Evolutionary conservation across 2,113 vertebrate genomes (phyloP).

Genomic region (Dipodomys stephensi): DNA sequence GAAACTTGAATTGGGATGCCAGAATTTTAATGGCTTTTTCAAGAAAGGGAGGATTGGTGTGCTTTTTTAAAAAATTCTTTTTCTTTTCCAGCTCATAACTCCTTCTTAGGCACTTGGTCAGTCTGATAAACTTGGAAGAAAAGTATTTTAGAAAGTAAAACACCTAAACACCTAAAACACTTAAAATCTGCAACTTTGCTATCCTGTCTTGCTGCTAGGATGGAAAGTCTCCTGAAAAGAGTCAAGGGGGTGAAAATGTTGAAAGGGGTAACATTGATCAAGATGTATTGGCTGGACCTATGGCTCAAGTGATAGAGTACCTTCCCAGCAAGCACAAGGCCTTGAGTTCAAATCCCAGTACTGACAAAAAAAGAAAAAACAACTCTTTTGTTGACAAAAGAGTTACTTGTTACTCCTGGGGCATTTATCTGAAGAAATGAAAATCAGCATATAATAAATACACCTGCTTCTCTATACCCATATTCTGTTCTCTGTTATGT

Average conservation of each 20-base stretch:
- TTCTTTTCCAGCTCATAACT: slow-evolving; percentile 9
- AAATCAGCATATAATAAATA: background rate
- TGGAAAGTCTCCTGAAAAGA: background rate
- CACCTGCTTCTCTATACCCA: background rate
- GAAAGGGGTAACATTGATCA: too few species aligned
- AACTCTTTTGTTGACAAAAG: too few species aligned
- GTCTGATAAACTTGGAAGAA: slow-evolving; percentile 6
- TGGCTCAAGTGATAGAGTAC: too few species aligned
- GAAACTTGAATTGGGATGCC: slow-evolving; percentile 58
- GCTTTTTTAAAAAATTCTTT: background rate
- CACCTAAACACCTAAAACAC: background rate
- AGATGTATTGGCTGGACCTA: too few species aligned
- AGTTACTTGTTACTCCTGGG: background rate
- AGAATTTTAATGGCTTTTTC: slow-evolving; percentile 58
- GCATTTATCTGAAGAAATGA: background rate
- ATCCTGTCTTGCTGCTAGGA: background rate
- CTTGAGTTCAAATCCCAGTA: too few species aligned
- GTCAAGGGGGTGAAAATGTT: too few species aligned
- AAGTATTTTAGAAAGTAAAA: slow-evolving; percentile 17
- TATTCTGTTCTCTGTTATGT: background rate
- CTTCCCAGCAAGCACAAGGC: too few species aligned
- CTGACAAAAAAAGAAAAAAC: too few species aligned
- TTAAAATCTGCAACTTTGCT: background rate
- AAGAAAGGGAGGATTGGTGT: background rate
- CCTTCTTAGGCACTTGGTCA: slow-evolving; percentile 30